A percentile compares a stretch with the other conserved stretches of the same genome.
Conservation (phyloP, 2,113 vertebrate species). For the Lethenteron camtschaticum region DNA sequence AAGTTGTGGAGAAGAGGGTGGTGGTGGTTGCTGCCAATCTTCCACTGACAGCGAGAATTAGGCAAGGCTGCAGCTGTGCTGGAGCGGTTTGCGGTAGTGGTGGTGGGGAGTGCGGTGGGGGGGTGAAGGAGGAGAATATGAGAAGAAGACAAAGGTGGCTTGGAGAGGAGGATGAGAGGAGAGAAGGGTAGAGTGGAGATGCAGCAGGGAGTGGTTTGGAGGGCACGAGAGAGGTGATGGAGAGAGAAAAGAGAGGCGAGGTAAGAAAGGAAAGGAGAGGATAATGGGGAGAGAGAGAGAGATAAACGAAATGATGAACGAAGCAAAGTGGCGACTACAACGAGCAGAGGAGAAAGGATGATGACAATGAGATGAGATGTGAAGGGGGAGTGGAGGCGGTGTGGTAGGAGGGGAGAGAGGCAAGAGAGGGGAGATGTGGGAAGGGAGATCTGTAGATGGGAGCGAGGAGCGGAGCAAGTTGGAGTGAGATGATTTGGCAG, state of each 20-base stretch:
- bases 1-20: no score
- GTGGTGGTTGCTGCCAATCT: no score
- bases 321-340: background rate
- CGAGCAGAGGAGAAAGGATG: no score
- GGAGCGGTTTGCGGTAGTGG: no score
- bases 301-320: no score
- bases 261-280: no score
- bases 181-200: background rate
- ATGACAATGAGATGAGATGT: background rate
- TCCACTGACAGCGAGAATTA: no score
- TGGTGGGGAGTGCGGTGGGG: no score
- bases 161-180: background rate
- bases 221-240: fast-evolving
- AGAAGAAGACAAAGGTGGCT: slow-evolving; percentile 22
- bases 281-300: background rate
- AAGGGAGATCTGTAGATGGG: background rate
- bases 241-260: background rate
- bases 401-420: no score
- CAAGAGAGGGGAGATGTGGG: background rate
- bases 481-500: no score
- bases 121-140: slow-evolving; percentile 19
- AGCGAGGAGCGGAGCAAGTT: no score
- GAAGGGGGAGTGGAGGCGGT: background rate
- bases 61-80: no score
- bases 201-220: background rate